A percentile compares a stretch with the other conserved stretches of the same genome.
Conservation (phyloP, 2,113 vertebrate species). For the Xenus cinereus region DNA sequence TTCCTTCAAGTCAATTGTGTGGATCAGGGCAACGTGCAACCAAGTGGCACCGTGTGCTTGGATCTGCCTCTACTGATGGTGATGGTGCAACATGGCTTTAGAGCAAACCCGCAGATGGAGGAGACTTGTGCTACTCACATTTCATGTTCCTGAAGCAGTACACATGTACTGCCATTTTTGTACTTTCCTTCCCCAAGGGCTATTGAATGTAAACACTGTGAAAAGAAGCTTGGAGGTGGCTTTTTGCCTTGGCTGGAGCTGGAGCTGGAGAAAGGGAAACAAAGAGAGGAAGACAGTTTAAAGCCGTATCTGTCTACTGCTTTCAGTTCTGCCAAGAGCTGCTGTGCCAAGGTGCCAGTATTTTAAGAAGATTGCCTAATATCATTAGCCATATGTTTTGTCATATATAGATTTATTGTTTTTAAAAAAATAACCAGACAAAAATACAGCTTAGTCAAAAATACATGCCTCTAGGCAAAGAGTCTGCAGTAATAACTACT, state of each 20-base stretch:
- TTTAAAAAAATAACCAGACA: constrained; percentile 2
- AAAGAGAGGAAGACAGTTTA: background rate
- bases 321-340: background rate
- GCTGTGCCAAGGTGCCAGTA: background rate
- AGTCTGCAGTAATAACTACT: background rate
- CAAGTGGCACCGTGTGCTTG: background rate
- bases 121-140: background rate
- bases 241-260: background rate
- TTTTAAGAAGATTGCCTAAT: background rate
- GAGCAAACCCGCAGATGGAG: background rate
- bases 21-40: background rate
- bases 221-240: background rate
- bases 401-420: background rate
- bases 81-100: background rate
- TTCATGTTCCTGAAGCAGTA: background rate
- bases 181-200: background rate
- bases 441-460: background rate
- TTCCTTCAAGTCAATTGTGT: background rate
- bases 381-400: background rate
- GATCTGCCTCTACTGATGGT: background rate
- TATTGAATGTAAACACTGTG: background rate
- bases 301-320: background rate
- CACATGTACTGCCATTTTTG: background rate
- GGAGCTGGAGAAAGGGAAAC: background rate
- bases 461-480: background rate